Evolutionary conservation across 2,113 vertebrate species (phyloP), one percentile per base, ranked within the genome.

Genomic region (Gallinago jamesoni): DNA sequence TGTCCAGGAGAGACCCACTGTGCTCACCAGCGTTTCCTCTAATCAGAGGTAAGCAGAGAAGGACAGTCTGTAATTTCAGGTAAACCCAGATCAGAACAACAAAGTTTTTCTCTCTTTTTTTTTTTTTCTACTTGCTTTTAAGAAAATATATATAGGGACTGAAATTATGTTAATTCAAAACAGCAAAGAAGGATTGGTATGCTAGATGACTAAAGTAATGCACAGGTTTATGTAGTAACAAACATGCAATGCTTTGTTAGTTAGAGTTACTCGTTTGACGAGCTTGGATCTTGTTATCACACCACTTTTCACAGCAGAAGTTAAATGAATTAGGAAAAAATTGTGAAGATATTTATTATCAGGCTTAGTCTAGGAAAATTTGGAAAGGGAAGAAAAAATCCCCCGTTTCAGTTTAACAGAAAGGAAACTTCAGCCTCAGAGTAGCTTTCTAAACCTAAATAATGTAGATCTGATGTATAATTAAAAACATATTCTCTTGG

Each of bases 211-310:
- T 63, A 28, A 89, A 70, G 25, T 20, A 59, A 77, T 21, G 5
- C 0, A 0, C 1, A 4, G 4, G 6, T 39, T 72, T 68, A 53
- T 23, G 8, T 3, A 50, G 17, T 74, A 90, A 84, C 3, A 82
- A 76, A 74, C 21, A 25, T 6, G 31, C 17, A 62, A 59, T 25
- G 23, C 22, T 94, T 92, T 69, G 7, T 83, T 57, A 47, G 21
- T 75, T 72, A 35, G 18, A 77, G 47, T 28, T 67, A 43, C 5
- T 76, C 7, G 39, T 45, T 53, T 81, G 20, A 55, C 52, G 47
- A 77, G 13, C 15, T 41, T 62, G 17, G 17, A 16, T 62, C 8
- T 63, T 79, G 9, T 80, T 25, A 31, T 28, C 69, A 20, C 24
- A 57, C 10, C 14, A 6, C 48, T 41, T 8, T 31, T 79, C 63